A percentile compares a stretch with the other conserved stretches of the same genome.
Evolutionary conservation across 2,888 invertebrate species (phyloP).

Genomic region (Troides oblongomaculatus): DNA sequence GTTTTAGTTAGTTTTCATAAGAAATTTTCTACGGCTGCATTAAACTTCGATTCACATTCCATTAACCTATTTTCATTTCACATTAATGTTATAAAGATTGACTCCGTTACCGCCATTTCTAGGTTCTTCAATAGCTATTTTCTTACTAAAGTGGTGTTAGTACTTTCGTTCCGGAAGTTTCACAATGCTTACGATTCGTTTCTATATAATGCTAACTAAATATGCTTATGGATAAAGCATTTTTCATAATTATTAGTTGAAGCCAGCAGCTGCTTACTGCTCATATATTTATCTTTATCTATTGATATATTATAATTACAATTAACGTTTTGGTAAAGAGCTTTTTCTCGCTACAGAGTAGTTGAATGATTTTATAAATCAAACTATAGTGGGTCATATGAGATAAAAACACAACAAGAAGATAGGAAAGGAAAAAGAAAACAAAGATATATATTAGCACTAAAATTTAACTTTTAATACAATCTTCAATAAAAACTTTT

Average conservation of each 20-base stretch:
- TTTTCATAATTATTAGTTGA: not conserved
- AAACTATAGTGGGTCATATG: too few relatives aligned
- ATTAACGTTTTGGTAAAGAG: too few relatives aligned
- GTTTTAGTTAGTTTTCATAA: not conserved
- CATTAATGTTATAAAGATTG: slow-evolving; percentile 15
- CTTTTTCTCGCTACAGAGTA: too few relatives aligned
- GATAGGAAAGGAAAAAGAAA: too few relatives aligned
- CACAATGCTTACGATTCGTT: not conserved
- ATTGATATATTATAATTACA: too few relatives aligned
- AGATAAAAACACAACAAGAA: too few relatives aligned
- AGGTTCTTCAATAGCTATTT: slow-evolving; percentile 12
- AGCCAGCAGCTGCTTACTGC: too few relatives aligned
- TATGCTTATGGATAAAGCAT: not conserved
- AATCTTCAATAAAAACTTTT: not conserved
- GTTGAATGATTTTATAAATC: too few relatives aligned
- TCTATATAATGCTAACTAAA: not conserved
- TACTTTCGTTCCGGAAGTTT: slow-evolving; percentile 7
- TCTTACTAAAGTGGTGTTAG: slow-evolving; percentile 5
- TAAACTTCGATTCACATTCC: not conserved
- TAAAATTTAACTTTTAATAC: not conserved
- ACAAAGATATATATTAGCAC: not conserved
- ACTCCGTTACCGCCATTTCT: slow-evolving; percentile 2
- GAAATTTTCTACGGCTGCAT: not conserved
- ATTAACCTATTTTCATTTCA: slow-evolving; percentile 14
- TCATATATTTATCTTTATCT: too few relatives aligned